phyloP scores from a whole-genome alignment of 2,113 vertebrate species.

The Amphilophus citrinellus region DNA sequence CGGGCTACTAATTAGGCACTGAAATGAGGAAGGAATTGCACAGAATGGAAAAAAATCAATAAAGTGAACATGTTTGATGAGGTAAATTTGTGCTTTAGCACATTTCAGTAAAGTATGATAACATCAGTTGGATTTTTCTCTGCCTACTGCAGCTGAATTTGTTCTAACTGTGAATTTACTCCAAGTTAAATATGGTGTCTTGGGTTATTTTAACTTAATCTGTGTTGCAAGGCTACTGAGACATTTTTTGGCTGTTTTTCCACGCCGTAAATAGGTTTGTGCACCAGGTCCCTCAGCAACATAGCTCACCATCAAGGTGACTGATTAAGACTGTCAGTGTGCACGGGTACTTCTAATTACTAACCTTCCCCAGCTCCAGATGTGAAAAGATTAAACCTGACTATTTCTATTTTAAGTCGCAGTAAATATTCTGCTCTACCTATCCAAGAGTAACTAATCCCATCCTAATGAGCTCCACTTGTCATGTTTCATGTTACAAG shows the following conservation, averaged over 20 bases:
- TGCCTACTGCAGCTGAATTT: neutral
- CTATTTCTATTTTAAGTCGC: neutral
- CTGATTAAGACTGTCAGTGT: slow-evolving; percentile 17
- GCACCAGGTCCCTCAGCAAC: neutral
- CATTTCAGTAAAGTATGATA: neutral
- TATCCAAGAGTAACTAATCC: neutral
- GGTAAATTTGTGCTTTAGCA: neutral
- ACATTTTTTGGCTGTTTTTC: neutral
- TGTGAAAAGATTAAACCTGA: neutral
- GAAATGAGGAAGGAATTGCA: neutral
- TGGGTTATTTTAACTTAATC: neutral
- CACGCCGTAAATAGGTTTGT: neutral
- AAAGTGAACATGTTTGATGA: neutral
- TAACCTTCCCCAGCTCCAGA: neutral
- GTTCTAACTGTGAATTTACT: neutral
- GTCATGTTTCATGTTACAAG: neutral
- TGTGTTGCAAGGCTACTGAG: neutral
- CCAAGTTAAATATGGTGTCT: neutral
- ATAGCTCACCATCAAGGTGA: neutral
- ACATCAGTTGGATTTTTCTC: neutral
- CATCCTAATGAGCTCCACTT: neutral
- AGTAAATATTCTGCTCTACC: neutral
- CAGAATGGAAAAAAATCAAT: neutral
- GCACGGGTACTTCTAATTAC: slow-evolving; percentile 12
- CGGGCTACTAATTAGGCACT: neutral